Base-by-base conservation (phyloP, 2,797 vertebrate species). In the Phalanger gymnotis region DNA sequence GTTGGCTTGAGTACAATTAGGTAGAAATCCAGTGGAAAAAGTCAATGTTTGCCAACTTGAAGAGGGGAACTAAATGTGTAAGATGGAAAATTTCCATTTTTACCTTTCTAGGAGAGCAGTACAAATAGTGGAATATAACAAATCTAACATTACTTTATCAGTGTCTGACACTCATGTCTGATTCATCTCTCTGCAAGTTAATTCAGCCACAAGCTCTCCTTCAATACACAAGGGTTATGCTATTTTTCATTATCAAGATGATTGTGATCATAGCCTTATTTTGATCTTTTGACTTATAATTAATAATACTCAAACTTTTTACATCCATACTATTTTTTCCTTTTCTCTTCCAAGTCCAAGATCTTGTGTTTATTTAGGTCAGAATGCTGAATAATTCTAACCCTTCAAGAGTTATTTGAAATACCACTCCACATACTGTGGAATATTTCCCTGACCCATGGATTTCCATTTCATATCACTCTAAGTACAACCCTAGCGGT, bases 21-120 rank as follows among this genome's bases (percentile, higher is more conserved):
- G 90, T 91, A 97, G 91, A 96, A 97, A 97, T 92, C 61, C 96
- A 94, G 53, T 93, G 96, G 97, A 96, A 97, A 98, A 98, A 96
- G 92, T 97, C 53, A 91, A 51, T 90, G 94, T 97, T 97, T 97
- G 97, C 96, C 97, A 97, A 92, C 92, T 95, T 96, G 91, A 97
- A 97, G 94, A 97, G 81, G 81, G 56, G 93, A 97, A 96, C 90
- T 94, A 61, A 96, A 95, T 93, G 95, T 97, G 93, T 96, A 96
- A 90, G 66, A 94, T 96, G 96, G 96, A 98, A 97, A 97, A 11
- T 97, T 97, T 97, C 94, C 96, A 97, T 94, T 96, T 61, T 97
- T 92, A 94, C 94, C 93, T 97, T 97, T 90, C 93, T 92, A 93
- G 93, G 55, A 22, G 53, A 98, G 54, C 87, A 93, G 55, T 55